Evolutionary conservation across 2,888 invertebrate genomes (phyloP).

Genomic region (Disparrhopalites patrizii): DNA sequence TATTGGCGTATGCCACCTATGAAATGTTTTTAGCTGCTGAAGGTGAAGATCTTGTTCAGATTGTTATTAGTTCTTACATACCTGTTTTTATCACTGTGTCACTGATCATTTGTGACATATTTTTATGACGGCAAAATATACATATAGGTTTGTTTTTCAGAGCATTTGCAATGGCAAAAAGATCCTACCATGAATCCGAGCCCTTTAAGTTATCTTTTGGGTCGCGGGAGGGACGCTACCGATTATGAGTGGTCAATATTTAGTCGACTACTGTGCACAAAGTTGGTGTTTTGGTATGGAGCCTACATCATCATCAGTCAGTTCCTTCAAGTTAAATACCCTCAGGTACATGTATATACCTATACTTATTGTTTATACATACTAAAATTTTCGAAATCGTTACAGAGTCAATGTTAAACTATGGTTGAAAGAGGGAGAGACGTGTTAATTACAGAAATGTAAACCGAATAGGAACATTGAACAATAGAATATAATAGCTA

Average conservation of each 20-base stretch:
- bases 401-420: background rate
- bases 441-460: background rate
- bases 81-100: background rate
- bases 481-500: background rate
- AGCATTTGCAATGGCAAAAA: conserved; percentile 27
- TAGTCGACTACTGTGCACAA: conserved; percentile 18
- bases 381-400: background rate
- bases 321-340: conserved; percentile 11
- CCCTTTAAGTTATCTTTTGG: conserved; percentile 58
- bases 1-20: conserved; percentile 59
- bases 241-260: conserved; percentile 69
- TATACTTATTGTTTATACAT: no score
- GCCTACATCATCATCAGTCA: conserved; percentile 25
- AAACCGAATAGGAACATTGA: background rate
- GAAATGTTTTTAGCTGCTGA: conserved; percentile 57
- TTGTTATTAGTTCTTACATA: no score
- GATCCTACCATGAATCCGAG: conserved; percentile 53
- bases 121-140: background rate
- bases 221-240: conserved; percentile 61
- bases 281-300: conserved; percentile 34
- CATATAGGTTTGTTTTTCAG: background rate
- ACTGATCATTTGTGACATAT: background rate
- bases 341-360: conserved; percentile 28
- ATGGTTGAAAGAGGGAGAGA: background rate
- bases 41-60: conserved; percentile 53